Percentiles rank a stretch among this genome's conserved stretches.
phyloP scores from a whole-genome alignment of 2,797 vertebrate genomes.

The Atherinosoma microstoma region DNA sequence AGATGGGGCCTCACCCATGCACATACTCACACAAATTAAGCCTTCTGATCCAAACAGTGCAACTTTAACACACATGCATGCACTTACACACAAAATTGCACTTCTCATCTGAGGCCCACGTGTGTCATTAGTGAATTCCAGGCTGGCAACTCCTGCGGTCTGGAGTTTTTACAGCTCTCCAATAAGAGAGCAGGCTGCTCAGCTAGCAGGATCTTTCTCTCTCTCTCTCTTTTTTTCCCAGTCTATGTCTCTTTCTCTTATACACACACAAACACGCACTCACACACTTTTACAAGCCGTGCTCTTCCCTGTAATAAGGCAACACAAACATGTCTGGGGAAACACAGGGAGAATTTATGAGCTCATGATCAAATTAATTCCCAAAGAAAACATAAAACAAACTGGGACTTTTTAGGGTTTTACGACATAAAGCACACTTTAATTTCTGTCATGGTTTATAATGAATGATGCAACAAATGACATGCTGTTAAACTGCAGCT shows the following conservation, averaged over 20 bases:
- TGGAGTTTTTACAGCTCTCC: constrained; percentile 79
- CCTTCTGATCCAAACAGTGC: constrained; percentile 65
- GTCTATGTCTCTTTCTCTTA: constrained; percentile 11
- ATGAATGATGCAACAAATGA: constrained; percentile 44
- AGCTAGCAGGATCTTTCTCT: constrained; percentile 60
- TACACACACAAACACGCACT: constrained; percentile 29
- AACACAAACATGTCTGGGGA: constrained; percentile 76
- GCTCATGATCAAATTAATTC: constrained; percentile 71
- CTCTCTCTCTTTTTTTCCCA: constrained; percentile 22
- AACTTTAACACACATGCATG: constrained; percentile 40
- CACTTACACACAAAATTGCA: constrained; percentile 68
- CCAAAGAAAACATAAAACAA: constrained; percentile 67
- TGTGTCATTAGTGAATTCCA: constrained; percentile 85
- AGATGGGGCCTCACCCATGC: constrained; percentile 63
- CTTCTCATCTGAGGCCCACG: constrained; percentile 82
- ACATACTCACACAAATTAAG: constrained; percentile 59
- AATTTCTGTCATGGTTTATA: constrained; percentile 44
- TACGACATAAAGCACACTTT: constrained; percentile 30
- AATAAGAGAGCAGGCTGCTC: constrained; percentile 71
- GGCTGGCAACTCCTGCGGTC: constrained; percentile 80
- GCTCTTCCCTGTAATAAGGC: constrained; percentile 80
- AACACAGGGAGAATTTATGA: constrained; percentile 72
- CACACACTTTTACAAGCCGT: constrained; percentile 68
- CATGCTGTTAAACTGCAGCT: constrained; percentile 32
- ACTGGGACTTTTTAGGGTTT: constrained; percentile 56